Evolutionary conservation across 2,113 vertebrate species (phyloP).

Genomic region (Pedionomus torquatus): DNA sequence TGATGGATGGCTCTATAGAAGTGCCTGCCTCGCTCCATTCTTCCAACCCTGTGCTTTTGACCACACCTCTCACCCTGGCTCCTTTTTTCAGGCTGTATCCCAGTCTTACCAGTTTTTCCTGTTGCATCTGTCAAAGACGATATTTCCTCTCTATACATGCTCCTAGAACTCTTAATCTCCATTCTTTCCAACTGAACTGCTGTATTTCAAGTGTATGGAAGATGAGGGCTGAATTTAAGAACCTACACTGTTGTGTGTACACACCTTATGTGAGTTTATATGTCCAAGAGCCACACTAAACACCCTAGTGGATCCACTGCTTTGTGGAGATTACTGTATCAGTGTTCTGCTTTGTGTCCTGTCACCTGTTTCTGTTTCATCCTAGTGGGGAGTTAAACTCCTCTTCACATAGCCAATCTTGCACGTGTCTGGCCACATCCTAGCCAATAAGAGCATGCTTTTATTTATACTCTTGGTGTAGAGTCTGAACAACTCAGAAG

Average conservation of each 20-base stretch:
- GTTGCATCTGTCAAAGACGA: not conserved
- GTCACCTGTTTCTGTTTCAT: not conserved
- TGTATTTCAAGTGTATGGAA: not conserved
- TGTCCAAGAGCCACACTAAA: not conserved
- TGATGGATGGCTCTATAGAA: not conserved
- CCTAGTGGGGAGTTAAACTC: not conserved
- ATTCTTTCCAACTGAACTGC: not conserved
- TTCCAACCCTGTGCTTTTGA: not conserved
- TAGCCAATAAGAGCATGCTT: not conserved
- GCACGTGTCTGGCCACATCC: not conserved
- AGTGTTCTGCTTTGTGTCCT: not conserved
- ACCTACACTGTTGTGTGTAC: not conserved
- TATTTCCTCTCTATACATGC: not conserved
- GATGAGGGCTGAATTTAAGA: not conserved
- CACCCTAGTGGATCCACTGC: not conserved
- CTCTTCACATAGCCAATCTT: not conserved
- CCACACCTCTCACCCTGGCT: not conserved
- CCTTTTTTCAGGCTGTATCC: not conserved
- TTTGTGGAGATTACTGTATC: not conserved
- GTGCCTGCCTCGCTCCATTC: not conserved
- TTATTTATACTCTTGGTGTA: conserved; percentile 34
- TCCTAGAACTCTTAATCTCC: not conserved
- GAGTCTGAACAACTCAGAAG: conserved; percentile 5
- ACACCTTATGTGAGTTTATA: not conserved
- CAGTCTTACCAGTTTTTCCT: not conserved